Percentiles rank a stretch among this genome's conserved stretches.
phyloP scores from a whole-genome alignment of 2,113 vertebrate species.

The Alouatta palliata region DNA sequence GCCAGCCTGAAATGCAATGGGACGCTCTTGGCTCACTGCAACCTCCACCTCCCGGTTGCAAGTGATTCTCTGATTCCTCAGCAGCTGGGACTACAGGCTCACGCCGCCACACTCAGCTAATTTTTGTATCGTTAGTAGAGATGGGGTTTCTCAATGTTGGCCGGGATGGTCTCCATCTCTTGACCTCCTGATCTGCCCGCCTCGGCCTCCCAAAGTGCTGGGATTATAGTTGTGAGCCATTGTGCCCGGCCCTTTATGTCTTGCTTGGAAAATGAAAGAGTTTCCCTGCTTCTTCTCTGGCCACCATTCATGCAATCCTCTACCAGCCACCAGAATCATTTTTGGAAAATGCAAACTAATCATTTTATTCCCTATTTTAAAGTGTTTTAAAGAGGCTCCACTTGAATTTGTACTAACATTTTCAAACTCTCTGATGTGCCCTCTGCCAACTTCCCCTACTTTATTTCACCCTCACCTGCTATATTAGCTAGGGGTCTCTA shows the following conservation, averaged over 20 bases:
- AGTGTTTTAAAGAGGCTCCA: not conserved
- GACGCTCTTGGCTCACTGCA: too few species aligned
- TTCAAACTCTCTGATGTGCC: not conserved
- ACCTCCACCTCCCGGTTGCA: too few species aligned
- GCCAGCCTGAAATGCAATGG: too few species aligned
- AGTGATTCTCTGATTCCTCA: too few species aligned
- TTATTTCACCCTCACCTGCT: not conserved
- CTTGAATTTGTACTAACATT: not conserved
- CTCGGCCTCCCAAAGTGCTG: too few species aligned
- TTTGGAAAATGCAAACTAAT: not conserved
- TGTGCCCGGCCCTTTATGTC: not conserved
- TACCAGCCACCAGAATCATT: not conserved
- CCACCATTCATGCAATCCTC: not conserved
- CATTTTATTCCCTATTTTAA: not conserved
- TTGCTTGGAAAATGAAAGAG: not conserved
- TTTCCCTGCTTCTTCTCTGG: not conserved
- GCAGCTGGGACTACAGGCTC: too few species aligned
- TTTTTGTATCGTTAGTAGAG: too few species aligned
- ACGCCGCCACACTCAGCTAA: too few species aligned
- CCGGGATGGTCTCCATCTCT: too few species aligned
- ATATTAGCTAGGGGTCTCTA: not conserved
- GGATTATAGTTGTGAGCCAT: too few species aligned
- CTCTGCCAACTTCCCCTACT: rapidly evolving
- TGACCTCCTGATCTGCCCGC: too few species aligned
- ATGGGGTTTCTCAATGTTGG: too few species aligned